A percentile compares a stretch with the other conserved stretches of the same genome.
Conservation (phyloP, 2,113 vertebrate genomes). For the Notiomystis cincta region DNA sequence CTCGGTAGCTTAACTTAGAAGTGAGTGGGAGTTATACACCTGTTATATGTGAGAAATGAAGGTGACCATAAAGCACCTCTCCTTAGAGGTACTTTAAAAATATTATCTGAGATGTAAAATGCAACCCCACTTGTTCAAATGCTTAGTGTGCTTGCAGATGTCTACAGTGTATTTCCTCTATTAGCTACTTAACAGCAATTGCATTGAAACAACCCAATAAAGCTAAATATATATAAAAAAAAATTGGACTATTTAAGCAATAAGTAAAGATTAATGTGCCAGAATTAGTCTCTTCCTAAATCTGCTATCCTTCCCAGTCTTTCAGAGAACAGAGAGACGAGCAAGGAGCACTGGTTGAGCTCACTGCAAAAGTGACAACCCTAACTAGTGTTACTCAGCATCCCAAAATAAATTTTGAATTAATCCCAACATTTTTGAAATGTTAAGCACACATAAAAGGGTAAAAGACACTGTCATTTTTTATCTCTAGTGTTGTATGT, state of each 20-base stretch:
- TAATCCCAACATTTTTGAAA: not conserved
- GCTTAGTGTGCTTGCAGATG: not conserved
- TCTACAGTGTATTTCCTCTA: not conserved
- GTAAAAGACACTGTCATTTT: not conserved
- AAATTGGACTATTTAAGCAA: not conserved
- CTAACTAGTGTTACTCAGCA: not conserved
- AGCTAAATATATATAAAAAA: not conserved
- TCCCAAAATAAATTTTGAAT: not conserved
- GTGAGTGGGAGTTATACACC: conserved; percentile 17
- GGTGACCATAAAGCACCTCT: not conserved
- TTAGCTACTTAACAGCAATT: not conserved
- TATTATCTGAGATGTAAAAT: not conserved
- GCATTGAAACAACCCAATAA: not conserved
- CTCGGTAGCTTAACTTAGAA: not conserved
- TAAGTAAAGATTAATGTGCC: not conserved
- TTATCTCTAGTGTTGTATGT: not conserved
- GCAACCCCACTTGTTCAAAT: not conserved
- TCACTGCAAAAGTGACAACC: not conserved
- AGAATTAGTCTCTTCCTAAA: not conserved
- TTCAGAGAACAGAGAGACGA: not conserved
- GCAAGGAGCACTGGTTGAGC: not conserved
- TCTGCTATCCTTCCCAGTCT: not conserved
- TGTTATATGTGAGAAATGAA: not conserved
- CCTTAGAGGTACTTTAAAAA: not conserved
- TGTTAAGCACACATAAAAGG: not conserved